Evolutionary conservation across 1,140 invertebrate genomes (phyloP).

Genomic region (Octopus bimaculoides): DNA sequence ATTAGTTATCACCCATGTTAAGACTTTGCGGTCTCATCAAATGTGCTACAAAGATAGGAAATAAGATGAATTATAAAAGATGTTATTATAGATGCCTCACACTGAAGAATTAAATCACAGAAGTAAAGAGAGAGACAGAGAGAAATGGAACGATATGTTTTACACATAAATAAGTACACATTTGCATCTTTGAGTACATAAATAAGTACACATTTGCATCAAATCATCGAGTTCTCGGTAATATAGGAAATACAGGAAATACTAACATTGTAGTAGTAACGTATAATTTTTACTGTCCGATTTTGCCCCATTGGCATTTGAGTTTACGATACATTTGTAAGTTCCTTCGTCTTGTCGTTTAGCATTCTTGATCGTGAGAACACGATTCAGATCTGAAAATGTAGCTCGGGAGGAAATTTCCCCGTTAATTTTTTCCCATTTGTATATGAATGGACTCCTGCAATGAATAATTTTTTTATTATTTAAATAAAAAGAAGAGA

Average conservation of each 20-base stretch:
- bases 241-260: background rate
- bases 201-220: too few species aligned
- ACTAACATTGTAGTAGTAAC: constrained; percentile 25
- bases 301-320: constrained; percentile 50
- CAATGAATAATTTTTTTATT: background rate
- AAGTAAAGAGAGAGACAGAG: too few species aligned
- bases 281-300: constrained; percentile 22
- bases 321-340: constrained; percentile 82
- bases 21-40: too few species aligned
- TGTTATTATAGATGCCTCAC: too few species aligned
- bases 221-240: background rate
- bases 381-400: constrained; percentile 77
- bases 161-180: too few species aligned
- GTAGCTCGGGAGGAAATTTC: constrained; percentile 72
- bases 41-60: too few species aligned
- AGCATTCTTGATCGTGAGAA: constrained; percentile 81
- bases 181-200: too few species aligned
- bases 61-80: too few species aligned
- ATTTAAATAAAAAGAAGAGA: background rate
- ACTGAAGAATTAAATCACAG: too few species aligned
- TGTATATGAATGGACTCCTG: constrained; percentile 39
- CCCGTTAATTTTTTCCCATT: constrained; percentile 50
- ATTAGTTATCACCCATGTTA: too few species aligned
- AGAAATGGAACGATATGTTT: too few species aligned
- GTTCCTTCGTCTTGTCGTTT: constrained; percentile 90